These are phyloP conservation scores for Pelosia muscerda DNA, from an alignment of 2,888 invertebrate species.

Conservation along the genomic window DNA sequence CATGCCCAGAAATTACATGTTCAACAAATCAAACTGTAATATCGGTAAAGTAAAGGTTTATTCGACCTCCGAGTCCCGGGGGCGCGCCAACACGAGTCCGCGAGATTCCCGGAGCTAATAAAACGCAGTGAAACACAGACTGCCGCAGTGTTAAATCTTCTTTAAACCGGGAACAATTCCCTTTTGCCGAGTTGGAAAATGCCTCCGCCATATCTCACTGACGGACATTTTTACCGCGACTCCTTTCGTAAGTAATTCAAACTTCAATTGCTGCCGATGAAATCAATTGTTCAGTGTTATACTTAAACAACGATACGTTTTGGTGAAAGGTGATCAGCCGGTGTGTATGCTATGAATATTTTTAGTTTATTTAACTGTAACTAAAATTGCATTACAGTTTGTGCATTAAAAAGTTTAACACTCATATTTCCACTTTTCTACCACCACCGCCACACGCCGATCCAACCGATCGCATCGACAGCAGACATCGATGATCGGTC, in stretches of 20 bases:
- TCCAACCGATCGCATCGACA: too few relatives aligned
- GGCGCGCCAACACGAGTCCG: slow-evolving; percentile 23
- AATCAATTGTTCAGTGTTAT: background rate
- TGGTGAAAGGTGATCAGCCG: too few relatives aligned
- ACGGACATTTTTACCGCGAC: slow-evolving; percentile 43
- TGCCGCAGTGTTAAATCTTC: slow-evolving; percentile 57
- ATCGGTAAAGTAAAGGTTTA: slow-evolving; percentile 32
- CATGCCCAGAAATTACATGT: slow-evolving; percentile 4
- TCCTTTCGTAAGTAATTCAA: slow-evolving; percentile 33
- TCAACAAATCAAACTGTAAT: slow-evolving; percentile 33
- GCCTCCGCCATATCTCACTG: slow-evolving; percentile 40
- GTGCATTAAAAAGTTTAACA: too few relatives aligned
- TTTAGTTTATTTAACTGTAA: too few relatives aligned
- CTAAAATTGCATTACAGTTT: too few relatives aligned
- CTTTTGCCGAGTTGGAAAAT: slow-evolving; percentile 46
- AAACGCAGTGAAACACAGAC: slow-evolving; percentile 53
- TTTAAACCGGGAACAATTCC: slow-evolving; percentile 50
- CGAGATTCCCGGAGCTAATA: slow-evolving; percentile 45
- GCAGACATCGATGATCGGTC: too few relatives aligned
- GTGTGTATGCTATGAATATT: too few relatives aligned
- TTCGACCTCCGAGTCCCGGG: slow-evolving; percentile 25
- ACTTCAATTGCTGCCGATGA: slow-evolving; percentile 26
- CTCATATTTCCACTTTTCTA: too few relatives aligned
- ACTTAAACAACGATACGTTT: background rate
- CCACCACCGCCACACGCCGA: too few relatives aligned